Conservation (phyloP, 2,888 invertebrate species). For the Cryptocephalus primarius region DNA sequence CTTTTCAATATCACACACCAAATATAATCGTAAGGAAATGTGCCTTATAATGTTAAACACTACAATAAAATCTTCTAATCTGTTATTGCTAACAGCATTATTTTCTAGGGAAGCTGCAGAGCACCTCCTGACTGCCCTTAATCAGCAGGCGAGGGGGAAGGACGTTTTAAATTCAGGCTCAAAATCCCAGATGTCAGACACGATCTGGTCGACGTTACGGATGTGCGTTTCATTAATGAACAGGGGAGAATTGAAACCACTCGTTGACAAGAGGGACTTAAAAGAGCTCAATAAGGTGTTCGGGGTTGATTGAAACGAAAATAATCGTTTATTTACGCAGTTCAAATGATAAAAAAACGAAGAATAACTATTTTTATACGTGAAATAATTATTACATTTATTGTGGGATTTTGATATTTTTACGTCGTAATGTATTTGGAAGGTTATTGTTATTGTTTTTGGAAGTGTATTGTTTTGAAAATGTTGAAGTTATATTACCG, state of each 20-base stretch:
- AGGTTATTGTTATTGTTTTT: too few species aligned
- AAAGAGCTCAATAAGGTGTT: conserved; percentile 48
- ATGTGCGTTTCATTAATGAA: conserved; percentile 80
- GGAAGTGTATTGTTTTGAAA: too few species aligned
- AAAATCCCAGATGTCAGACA: conserved; percentile 66
- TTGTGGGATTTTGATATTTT: too few species aligned
- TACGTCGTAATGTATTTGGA: too few species aligned
- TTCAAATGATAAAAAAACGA: neutral
- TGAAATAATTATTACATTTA: neutral
- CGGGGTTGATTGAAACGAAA: conserved; percentile 47
- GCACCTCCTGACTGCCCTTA: conserved; percentile 86
- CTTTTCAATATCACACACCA: too few species aligned
- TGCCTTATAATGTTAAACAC: too few species aligned
- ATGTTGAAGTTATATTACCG: too few species aligned
- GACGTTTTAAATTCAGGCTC: conserved; percentile 37
- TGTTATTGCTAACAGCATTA: neutral
- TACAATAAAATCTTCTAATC: neutral
- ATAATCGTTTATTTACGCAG: neutral
- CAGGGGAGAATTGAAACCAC: conserved; percentile 49
- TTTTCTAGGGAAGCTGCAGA: conserved; percentile 78
- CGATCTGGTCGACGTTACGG: conserved; percentile 88
- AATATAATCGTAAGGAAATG: too few species aligned
- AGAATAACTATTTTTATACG: neutral
- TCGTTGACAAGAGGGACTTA: conserved; percentile 52
- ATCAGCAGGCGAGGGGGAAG: conserved; percentile 76